Conservation (phyloP, 1,140 invertebrate genomes). For the Dolichoris vasculosae region DNA sequence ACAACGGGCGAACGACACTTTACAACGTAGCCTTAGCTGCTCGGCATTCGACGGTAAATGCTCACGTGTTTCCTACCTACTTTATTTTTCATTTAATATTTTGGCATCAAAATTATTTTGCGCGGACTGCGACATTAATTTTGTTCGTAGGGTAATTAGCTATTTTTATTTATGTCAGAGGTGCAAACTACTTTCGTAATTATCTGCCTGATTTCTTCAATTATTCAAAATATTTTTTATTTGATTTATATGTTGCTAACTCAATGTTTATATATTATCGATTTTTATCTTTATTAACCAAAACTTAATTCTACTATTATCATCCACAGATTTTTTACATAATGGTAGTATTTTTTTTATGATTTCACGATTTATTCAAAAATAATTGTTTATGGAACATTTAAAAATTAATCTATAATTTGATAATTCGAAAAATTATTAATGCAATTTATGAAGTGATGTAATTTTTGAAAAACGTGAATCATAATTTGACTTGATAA, state of each 20-base stretch:
- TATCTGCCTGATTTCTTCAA: background rate
- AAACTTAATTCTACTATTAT: background rate
- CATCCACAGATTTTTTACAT: background rate
- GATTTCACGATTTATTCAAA: background rate
- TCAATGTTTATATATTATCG: background rate
- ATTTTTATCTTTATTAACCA: background rate
- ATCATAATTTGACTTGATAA: background rate
- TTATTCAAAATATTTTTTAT: background rate
- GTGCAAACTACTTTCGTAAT: background rate
- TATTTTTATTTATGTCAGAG: background rate
- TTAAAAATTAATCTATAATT: background rate
- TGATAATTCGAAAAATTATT: background rate
- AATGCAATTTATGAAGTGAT: background rate
- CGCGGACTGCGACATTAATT: background rate
- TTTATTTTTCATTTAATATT: background rate
- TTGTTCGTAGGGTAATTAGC: too few species aligned
- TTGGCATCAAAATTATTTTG: background rate
- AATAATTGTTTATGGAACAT: background rate
- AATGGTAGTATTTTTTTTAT: background rate
- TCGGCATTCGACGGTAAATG: conserved; percentile 11
- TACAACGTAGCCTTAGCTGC: background rate
- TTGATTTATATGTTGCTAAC: background rate
- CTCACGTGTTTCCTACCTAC: too few species aligned
- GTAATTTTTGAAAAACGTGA: background rate
- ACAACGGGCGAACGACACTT: background rate